These are phyloP conservation scores for Drosophila fulvimacula DNA, from an alignment of 2,888 invertebrate species.

Conservation along the genomic window DNA sequence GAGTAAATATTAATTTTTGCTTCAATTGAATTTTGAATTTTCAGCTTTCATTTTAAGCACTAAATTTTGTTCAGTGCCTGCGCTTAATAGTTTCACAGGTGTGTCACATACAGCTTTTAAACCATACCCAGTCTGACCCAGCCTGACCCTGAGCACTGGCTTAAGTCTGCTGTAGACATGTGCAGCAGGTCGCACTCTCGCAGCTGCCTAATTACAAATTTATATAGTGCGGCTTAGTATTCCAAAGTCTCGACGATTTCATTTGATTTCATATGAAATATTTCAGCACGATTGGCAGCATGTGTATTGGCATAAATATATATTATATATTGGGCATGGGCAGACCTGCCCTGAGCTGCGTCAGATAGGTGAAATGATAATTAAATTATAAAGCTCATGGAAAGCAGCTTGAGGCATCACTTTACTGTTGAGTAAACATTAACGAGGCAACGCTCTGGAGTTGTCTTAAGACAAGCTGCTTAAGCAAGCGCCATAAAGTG, in stretches of 20 bases:
- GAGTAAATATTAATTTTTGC: no score
- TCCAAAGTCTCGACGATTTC: background rate
- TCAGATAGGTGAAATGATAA: background rate
- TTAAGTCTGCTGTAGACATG: conserved; percentile 9
- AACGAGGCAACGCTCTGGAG: no score
- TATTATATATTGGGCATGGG: background rate
- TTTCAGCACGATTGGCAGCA: background rate
- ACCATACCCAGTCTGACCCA: conserved; percentile 25
- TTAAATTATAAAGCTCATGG: background rate
- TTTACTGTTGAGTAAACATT: no score
- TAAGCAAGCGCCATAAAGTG: no score
- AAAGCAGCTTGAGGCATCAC: background rate
- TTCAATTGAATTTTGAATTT: no score
- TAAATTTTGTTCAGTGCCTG: conserved; percentile 18
- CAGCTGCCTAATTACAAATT: conserved; percentile 51
- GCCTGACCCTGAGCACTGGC: conserved; percentile 24
- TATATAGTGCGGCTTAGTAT: conserved; percentile 36
- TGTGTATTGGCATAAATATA: background rate
- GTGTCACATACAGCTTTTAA: conserved; percentile 32
- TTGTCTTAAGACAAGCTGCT: no score
- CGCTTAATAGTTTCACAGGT: conserved; percentile 28
- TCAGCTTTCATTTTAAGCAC: background rate
- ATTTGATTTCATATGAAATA: background rate
- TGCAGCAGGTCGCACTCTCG: conserved; percentile 10
- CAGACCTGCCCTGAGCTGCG: background rate